A percentile compares a stretch with the other conserved stretches of the same genome.
Conservation (phyloP, 2,797 vertebrate species). For the Phoebastria nigripes region DNA sequence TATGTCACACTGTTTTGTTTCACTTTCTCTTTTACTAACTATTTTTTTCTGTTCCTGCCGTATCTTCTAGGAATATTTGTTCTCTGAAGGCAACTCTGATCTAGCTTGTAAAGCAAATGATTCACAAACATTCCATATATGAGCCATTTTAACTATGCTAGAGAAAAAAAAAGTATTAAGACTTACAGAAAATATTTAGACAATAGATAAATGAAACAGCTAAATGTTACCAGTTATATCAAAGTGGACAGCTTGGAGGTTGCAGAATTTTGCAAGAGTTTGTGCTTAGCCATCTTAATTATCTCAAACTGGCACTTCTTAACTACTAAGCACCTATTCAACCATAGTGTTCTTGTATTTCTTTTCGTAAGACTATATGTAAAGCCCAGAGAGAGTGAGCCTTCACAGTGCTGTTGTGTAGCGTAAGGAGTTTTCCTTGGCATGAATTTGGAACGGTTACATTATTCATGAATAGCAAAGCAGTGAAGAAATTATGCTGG, state of each 20-base stretch:
- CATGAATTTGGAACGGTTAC: not conserved
- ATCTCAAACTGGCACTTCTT: not conserved
- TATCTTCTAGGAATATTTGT: not conserved
- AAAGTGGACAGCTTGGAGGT: not conserved
- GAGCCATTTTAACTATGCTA: not conserved
- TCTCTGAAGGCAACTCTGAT: constrained; percentile 16
- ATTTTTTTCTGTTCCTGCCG: not conserved
- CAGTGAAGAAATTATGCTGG: not conserved
- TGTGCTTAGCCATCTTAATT: not conserved
- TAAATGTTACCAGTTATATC: not conserved
- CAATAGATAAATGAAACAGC: not conserved
- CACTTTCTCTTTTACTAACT: not conserved
- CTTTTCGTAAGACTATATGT: not conserved
- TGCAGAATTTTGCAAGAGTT: not conserved
- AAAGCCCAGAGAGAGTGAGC: not conserved
- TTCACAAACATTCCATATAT: not conserved
- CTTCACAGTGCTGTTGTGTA: not conserved
- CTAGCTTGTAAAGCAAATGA: constrained; percentile 1
- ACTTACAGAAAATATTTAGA: not conserved
- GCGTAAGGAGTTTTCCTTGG: not conserved
- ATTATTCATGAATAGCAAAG: not conserved
- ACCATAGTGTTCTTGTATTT: not conserved
- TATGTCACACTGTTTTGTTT: not conserved
- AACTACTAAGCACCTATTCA: not conserved
- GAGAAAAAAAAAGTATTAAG: not conserved